A percentile compares a stretch with the other conserved stretches of the same genome.
These are phyloP conservation scores for Rhadina sibilatrix DNA, from an alignment of 2,113 vertebrate genomes.

Conservation along the genomic window DNA sequence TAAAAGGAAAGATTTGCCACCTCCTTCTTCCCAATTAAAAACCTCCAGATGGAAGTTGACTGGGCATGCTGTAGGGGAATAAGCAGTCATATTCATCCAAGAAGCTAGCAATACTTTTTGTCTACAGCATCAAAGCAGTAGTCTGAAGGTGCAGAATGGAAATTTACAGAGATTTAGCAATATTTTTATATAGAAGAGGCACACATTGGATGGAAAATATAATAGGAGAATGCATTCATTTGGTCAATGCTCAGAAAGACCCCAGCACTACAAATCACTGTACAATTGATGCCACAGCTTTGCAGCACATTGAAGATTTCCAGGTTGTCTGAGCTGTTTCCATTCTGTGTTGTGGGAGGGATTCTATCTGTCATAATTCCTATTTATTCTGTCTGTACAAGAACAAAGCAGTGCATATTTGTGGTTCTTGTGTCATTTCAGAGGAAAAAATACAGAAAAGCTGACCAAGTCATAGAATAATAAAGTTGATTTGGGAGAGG, in stretches of 20 bases:
- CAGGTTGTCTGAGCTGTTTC: not conserved
- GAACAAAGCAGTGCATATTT: not conserved
- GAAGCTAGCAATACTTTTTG: not conserved
- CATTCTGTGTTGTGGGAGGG: not conserved
- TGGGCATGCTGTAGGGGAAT: not conserved
- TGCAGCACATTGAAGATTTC: not conserved
- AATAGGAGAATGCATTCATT: not conserved
- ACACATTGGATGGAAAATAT: not conserved
- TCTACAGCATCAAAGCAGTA: not conserved
- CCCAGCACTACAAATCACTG: not conserved
- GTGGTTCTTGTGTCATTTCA: not conserved
- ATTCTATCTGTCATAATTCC: not conserved
- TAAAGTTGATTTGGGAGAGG: not conserved
- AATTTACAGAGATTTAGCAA: not conserved
- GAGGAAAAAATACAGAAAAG: not conserved
- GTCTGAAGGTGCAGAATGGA: not conserved
- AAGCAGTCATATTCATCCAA: not conserved
- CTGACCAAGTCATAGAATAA: not conserved
- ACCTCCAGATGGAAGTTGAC: conserved; percentile 19
- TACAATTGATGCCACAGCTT: not conserved
- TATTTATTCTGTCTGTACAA: not conserved
- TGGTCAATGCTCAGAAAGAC: not conserved
- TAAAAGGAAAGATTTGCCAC: not conserved
- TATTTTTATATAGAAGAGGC: not conserved
- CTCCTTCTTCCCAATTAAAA: conserved; percentile 35